Base-by-base conservation (phyloP, 2,797 vertebrate species). In the Eulemur coronatus region DNA sequence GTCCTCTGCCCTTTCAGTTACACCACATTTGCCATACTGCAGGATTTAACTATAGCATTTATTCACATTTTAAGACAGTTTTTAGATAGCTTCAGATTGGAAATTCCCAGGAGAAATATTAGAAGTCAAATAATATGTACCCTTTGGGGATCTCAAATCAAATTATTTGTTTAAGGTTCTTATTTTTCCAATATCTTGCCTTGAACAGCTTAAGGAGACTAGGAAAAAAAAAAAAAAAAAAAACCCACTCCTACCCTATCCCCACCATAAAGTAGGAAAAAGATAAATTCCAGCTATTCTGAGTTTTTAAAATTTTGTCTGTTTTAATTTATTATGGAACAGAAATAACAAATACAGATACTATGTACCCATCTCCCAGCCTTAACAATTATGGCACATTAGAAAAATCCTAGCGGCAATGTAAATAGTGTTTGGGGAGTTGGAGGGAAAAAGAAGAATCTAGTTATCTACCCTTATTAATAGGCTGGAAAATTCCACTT, bases 101-200 rank as follows among this genome's bases (percentile, higher is more conserved):
- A 95, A 97, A 94, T 41, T 87, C 79, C 72, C 65, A 33, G 57
- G 61, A 91, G 28, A 95, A 93, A 79, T 43, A 55, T 22, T 38
- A 70, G 35, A 67, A 91, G 78, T 89, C 80, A 91, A 94, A 65
- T 72, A 87, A n/a, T 43, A 81, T 65, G 46, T 26, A 59, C 8
- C 63, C 17, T 84, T 61, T 48, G 8, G 43, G 50, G 35, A 69
- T 78, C 41, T 73, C 63, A 8, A 59, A 73, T 72, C 52, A 41
- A 48, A 72, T 41, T 84, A 86, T 41, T 55, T 81, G 43, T 93
- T 61, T 81, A 28, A 91, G 33, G 87, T 92, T 91, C 86, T 78
- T 55, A 59, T 43, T 73, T 87, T 91, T 89, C 59, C 22, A 52
- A 46, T 38, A 89, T 18, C 3, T 87, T 87, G 26, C 55, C 38